Evolutionary conservation across 1,140 invertebrate species (phyloP), one percentile per base, ranked within the genome.

Genomic region (Eciton burchellii): DNA sequence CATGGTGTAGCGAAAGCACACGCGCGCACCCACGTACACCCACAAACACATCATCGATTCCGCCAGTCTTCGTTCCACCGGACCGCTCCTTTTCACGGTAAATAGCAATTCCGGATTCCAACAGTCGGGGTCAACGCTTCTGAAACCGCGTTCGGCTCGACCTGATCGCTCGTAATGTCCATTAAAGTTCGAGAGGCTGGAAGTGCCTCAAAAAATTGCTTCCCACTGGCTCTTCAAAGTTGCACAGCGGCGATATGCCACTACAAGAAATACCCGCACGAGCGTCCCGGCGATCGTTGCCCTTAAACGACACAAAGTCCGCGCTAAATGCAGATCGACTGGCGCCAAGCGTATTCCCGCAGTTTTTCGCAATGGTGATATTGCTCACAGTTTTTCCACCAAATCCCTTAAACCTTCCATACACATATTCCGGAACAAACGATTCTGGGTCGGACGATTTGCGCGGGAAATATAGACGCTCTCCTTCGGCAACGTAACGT

Each of bases 271-370:
- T 57, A 79, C 65, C 49, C 56, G 21, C n/a, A 45, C 21, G 74
- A 35, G 16, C 49, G 19, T 19, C 45, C 21, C 49, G 35, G 35
- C 35, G 85, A 70, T 85, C 70, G 77, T 85, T 82, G 77, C 41
- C 84, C 84, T 84, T 85, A 85, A 85, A 54, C 77, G 83, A 11
- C 11, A 21, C 68, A 76, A 70, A 82, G 47, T 76, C 60, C 19
- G n/a, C 62, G n/a, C n/a, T 65, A 72, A 86, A 77, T 82, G 60
- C n/a, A 56, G 54, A 66, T 86, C 77, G 84, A 82, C 21, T 21
- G 43, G 4, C 54, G 84, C 84, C 84, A 86, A 82, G 70, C 85
- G 73, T n/a, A n/a, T 72, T 63, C 52, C 84, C 49, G 71, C 83
- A 82, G 73, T 81, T 72, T 81, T 72, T 6, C 35, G 35, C 35